Evolutionary conservation across 2,888 invertebrate genomes (phyloP), one percentile per base, ranked within the genome.

Genomic region (Ectemnius continuus): DNA sequence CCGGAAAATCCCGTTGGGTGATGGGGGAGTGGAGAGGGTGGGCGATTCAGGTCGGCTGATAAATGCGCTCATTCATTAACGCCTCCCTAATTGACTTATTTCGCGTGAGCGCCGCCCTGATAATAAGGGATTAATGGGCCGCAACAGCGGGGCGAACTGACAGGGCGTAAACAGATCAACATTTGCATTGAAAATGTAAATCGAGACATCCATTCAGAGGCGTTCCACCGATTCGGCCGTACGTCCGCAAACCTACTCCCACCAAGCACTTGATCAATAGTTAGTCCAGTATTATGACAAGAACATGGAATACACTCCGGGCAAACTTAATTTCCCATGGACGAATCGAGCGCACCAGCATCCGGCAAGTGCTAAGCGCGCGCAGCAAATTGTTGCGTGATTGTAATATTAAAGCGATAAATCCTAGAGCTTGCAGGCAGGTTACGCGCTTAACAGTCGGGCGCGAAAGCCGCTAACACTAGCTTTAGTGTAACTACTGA

Each of bases 41-140:
- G 36, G 8, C 36, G 36, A 36, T 36, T 11, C 36, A 36, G 36
- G 36, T 11, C 8, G 36, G 36, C 36, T 36, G 36, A 36, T 36
- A 36, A 36, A 36, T 36, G 36, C 36, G 11, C 36, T 11, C 36
- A 36, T 36, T 36, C 36, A 36, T 36, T 36, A 36, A 11, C 11
- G 36, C 36, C 36, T 36, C 36, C 36, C 36, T 36, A 58, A 20
- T 60, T 28, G 14, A 28, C 28, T 26, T n/a, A 26, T 28, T 26
- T 60, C 14, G 36, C 2, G 14, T 28, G 36, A 60, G 14, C 16
- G 36, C n/a, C 16, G 36, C n/a, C 36, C 36, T 14, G n/a, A 60
- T 26, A 60, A 60, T 60, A 60, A 60, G 13, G 28, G 16, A 60
- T 36, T 61, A 61, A 61, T 61, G 20, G 20, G n/a, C n/a, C 61